Percentiles rank a stretch among this genome's conserved stretches.
These are phyloP conservation scores for Brachylomia viminalis DNA, from an alignment of 2,888 invertebrate species.

Conservation along the genomic window DNA sequence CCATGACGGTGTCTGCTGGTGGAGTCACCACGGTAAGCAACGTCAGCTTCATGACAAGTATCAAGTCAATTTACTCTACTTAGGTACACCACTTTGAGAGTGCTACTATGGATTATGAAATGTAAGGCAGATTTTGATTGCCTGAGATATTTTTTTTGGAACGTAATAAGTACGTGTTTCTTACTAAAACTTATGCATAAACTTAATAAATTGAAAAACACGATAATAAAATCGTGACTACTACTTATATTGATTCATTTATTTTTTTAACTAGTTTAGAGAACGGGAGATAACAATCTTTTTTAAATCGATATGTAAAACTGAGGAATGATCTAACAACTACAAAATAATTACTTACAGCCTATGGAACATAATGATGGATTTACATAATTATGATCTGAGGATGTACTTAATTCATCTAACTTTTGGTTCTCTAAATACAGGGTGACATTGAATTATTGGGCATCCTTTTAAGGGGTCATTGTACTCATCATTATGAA, in stretches of 20 bases:
- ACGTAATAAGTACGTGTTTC: too few relatives aligned
- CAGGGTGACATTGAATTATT: too few relatives aligned
- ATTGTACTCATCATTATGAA: too few relatives aligned
- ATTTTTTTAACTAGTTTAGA: not conserved
- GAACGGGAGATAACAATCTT: not conserved
- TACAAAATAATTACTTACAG: not conserved
- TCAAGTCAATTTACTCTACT: constrained; percentile 71
- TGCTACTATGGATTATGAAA: constrained; percentile 50
- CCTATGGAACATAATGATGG: not conserved
- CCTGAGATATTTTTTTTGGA: not conserved
- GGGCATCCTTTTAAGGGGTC: too few relatives aligned
- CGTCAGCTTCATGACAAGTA: constrained; percentile 69
- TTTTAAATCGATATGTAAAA: not conserved
- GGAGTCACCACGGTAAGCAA: constrained; percentile 70
- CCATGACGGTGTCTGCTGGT: constrained; percentile 72
- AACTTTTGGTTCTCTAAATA: not conserved
- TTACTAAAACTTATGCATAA: too few relatives aligned
- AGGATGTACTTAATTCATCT: not conserved
- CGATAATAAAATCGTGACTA: not conserved
- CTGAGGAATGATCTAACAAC: not conserved
- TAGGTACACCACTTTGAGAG: constrained; percentile 72
- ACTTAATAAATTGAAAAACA: not conserved
- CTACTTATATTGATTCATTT: not conserved
- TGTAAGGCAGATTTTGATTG: not conserved
- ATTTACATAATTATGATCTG: not conserved